Base-by-base conservation (phyloP, 2,113 vertebrate genomes). In the Eurystomus gularis region DNA sequence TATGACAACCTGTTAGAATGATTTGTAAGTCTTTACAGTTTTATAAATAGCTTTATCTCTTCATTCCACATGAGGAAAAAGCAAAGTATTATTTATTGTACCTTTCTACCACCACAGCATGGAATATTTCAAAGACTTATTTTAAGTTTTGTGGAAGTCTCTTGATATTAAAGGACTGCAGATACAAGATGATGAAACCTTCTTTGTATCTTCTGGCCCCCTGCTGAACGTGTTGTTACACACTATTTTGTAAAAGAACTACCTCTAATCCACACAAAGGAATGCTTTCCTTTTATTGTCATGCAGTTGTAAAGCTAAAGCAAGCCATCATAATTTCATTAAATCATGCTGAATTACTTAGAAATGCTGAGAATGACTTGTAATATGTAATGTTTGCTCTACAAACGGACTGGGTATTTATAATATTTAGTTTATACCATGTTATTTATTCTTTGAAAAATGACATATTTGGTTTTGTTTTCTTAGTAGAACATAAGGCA, bases 401-500 rank as follows among this genome's bases (percentile, higher is more conserved):
- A 79, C 29, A 84, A 96, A 96, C 4, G 62, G 93, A 84, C 92
- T 90, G 96, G 92, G 95, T 96, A 95, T 98, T 98, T 97, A 93
- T 95, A 94, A 96, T 97, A 98, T 97, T 98, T 97, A 75, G 94
- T 97, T 97, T 97, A 96, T 92, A 92, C 2, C 6, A 80, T 84
- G 58, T 48, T 97, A 98, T 97, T 97, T 98, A 94, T 98, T 97
- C 91, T 96, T 75, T 75, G 40, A 95, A 97, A 98, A 98, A 96
- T 96, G 95, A 97, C 97, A 98, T 98, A 97, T 98, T 98, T 98
- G 97, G 97, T 97, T 98, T 98, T 98, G 97, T 97, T 98, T 98
- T 97, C 97, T 97, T 98, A 94, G 96, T 68, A 90, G 76, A 98
- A 61, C 98, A 98, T 97, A 97, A 96, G 97, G 97, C 96, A 98